Percentiles rank a stretch among this genome's conserved stretches.
phyloP scores from a whole-genome alignment of 37 sponge, comb jelly and placozoan genomes.

The Eunapius fragilis region DNA sequence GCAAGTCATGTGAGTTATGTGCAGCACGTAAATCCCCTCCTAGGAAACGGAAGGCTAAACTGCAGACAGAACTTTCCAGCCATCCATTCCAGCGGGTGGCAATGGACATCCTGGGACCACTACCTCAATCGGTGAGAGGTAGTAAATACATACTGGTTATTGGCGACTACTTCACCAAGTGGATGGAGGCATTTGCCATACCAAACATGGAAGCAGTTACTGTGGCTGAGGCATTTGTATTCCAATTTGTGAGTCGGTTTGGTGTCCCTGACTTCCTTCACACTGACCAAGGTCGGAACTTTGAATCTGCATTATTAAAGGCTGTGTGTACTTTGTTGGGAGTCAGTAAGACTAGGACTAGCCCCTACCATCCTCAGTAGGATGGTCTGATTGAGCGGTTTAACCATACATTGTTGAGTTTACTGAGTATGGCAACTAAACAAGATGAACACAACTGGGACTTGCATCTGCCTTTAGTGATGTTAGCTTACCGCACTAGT shows the following conservation, averaged over 20 bases:
- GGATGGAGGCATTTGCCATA: background rate
- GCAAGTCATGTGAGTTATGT: background rate
- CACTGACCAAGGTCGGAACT: background rate
- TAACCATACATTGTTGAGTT: background rate
- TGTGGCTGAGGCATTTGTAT: background rate
- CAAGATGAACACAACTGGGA: background rate
- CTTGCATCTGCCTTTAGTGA: background rate
- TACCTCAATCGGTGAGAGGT: background rate
- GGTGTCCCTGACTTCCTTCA: background rate
- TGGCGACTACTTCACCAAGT: no score
- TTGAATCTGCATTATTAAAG: background rate
- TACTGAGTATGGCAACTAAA: background rate
- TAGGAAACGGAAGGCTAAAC: background rate
- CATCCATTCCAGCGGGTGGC: constrained; percentile 16
- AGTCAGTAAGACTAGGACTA: background rate
- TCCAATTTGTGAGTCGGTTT: background rate
- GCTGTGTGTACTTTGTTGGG: background rate
- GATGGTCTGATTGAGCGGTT: background rate
- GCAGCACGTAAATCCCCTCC: background rate
- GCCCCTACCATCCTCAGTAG: background rate
- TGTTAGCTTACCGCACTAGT: background rate
- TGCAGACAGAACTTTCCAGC: background rate
- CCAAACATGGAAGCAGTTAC: background rate
- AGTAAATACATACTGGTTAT: background rate
- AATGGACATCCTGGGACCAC: background rate